phyloP scores from a whole-genome alignment of 2,797 vertebrate genomes.

The Allochrocebus solatus region DNA sequence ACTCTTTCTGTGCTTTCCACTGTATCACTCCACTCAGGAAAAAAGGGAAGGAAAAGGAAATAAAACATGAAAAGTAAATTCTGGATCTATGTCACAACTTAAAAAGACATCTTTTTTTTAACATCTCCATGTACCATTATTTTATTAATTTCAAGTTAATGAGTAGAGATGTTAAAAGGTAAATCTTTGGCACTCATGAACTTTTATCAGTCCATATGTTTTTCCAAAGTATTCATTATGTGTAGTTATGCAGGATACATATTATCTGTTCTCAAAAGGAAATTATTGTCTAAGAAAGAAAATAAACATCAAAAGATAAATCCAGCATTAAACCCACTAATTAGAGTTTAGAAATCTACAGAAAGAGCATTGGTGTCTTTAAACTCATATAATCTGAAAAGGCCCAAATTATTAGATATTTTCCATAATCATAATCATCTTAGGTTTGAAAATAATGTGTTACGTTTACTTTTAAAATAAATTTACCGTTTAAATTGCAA shows the following conservation, averaged over 20 bases:
- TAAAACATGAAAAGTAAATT: not conserved
- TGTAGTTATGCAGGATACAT: not conserved
- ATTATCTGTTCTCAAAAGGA: not conserved
- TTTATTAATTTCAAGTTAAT: conserved; percentile 16
- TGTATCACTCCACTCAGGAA: not conserved
- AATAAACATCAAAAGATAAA: conserved; percentile 1
- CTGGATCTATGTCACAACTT: not conserved
- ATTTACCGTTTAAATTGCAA: not conserved
- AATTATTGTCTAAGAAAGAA: not conserved
- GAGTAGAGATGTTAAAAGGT: not conserved
- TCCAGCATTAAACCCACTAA: not conserved
- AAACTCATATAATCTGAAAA: not conserved
- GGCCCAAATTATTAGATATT: not conserved
- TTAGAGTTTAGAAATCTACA: not conserved
- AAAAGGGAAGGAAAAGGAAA: not conserved
- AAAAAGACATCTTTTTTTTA: not conserved
- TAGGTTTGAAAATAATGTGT: not conserved
- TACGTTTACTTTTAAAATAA: not conserved
- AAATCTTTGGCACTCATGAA: not conserved
- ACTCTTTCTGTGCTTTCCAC: not conserved
- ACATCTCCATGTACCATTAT: not conserved
- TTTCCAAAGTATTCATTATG: not conserved
- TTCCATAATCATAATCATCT: not conserved
- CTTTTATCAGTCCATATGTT: not conserved
- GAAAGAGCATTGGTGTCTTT: not conserved